Percentiles rank a stretch among this genome's conserved stretches.
These are phyloP conservation scores for Anthonomus grandis DNA, from an alignment of 1,140 invertebrate genomes.

Conservation along the genomic window DNA sequence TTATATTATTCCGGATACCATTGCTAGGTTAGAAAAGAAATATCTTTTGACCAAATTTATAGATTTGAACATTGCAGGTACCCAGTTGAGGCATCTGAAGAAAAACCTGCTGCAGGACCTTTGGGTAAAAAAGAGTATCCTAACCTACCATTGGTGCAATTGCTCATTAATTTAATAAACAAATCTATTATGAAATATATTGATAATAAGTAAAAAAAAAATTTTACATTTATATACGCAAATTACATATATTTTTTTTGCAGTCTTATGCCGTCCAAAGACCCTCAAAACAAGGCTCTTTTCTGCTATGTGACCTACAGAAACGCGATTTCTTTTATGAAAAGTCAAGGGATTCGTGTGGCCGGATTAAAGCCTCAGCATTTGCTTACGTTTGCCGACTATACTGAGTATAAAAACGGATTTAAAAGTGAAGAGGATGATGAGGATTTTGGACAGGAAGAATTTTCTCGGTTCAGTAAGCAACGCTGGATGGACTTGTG, in stretches of 20 bases:
- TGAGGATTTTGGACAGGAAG: constrained; percentile 10
- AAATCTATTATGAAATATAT: constrained; percentile 20
- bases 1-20: constrained; percentile 27
- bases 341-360: constrained; percentile 37
- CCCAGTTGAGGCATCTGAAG: constrained; percentile 14
- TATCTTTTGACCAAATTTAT: neutral
- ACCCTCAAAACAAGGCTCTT: too few species aligned
- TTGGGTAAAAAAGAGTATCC: neutral
- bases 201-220: constrained; percentile 13
- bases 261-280: too few species aligned
- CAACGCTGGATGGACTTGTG: constrained; percentile 50
- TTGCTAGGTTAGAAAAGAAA: constrained; percentile 10
- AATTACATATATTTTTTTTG: too few species aligned
- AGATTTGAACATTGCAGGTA: constrained; percentile 7
- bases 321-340: constrained; percentile 40
- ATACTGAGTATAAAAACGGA: constrained; percentile 25
- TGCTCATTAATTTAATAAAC: constrained; percentile 23
- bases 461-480: constrained; percentile 41
- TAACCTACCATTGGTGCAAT: constrained; percentile 16
- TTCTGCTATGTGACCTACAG: constrained; percentile 35
- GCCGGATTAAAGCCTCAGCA: constrained; percentile 41
- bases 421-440: neutral
- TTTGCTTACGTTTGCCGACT: constrained; percentile 44
- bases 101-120: neutral
- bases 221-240: too few species aligned